Base-by-base conservation (phyloP, 1,140 invertebrate species). In the Anthonomus grandis region DNA sequence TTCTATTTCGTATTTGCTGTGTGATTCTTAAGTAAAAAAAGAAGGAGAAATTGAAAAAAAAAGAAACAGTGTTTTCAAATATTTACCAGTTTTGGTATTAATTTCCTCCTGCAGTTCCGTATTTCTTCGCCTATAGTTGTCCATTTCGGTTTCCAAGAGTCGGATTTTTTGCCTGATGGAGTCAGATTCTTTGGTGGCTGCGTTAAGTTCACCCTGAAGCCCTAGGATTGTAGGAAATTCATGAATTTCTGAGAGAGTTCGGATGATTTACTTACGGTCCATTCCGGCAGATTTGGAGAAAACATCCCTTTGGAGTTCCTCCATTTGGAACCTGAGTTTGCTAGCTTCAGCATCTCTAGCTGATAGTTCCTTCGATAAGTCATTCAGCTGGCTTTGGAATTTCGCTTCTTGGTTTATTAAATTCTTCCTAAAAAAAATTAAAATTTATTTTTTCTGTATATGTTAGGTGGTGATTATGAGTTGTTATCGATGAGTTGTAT, bases 171-270 rank as follows among this genome's bases (percentile, higher is more conserved):
- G 73, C 37, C 77, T 69, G 31, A 79, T 75, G 51, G 68, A 72
- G 24, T 81, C 80, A 48, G 77, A 75, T 67, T 83, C 81, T 61
- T 80, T 80, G 42, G 79, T 70, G 3, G 80, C 78, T 8, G 78
- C 75, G 59, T 70, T 70, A 13, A 83, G 65, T 72, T 83, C 81
- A 2, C 76, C 70, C 65, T 82, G 76, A 15, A 81, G 68, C 62
- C 80, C 81, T 83, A 64, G 37, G 58, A 50, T 36, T 25, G 22
- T 22, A 34, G 15, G 6, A 48, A 48, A 13, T 34, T 34, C n/a
- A n/a, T n/a, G 10, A n/a, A 24, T 41, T 19, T 22, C 12, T 38
- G 44, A 52, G 42, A 48, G 6, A 44, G 13, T 31, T 24, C 18
- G 22, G 24, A 39, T 34, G 38, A 44, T n/a, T 24, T 4, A 47